A percentile compares a stretch with the other conserved stretches of the same genome.
phyloP scores from a whole-genome alignment of 2,113 vertebrate genomes.

The Ardeotis arabs region DNA sequence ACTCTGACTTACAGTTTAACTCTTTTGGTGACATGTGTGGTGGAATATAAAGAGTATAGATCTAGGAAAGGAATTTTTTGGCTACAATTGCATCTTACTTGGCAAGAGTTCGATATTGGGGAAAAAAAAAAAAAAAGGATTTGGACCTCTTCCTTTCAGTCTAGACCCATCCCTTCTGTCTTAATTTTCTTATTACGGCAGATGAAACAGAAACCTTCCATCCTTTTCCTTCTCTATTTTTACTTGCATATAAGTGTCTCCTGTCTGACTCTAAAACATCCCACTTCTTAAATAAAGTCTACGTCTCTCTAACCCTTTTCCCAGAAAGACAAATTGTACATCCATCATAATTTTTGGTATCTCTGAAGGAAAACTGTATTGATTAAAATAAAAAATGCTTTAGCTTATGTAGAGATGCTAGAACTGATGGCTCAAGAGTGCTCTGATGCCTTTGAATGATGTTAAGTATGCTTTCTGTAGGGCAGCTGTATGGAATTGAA shows the following conservation, averaged over 20 bases:
- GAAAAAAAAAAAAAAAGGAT: background rate
- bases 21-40: background rate
- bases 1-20: background rate
- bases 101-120: background rate
- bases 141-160: background rate
- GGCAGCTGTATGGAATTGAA: background rate
- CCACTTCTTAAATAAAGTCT: background rate
- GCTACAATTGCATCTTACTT: background rate
- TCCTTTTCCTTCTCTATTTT: background rate
- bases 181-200: background rate
- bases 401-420: background rate
- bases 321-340: background rate
- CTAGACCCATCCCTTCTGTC: background rate
- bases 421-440: background rate
- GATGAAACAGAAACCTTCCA: background rate
- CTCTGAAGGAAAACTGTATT: background rate
- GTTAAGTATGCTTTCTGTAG: background rate
- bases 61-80: background rate
- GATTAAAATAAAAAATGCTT: background rate
- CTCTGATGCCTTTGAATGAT: background rate
- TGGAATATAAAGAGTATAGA: background rate
- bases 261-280: background rate
- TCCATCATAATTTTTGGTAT: background rate
- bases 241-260: background rate
- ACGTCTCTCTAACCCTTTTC: background rate